These are phyloP conservation scores for Epinephelus moara DNA, from an alignment of 2,113 vertebrate genomes.

Conservation along the genomic window DNA sequence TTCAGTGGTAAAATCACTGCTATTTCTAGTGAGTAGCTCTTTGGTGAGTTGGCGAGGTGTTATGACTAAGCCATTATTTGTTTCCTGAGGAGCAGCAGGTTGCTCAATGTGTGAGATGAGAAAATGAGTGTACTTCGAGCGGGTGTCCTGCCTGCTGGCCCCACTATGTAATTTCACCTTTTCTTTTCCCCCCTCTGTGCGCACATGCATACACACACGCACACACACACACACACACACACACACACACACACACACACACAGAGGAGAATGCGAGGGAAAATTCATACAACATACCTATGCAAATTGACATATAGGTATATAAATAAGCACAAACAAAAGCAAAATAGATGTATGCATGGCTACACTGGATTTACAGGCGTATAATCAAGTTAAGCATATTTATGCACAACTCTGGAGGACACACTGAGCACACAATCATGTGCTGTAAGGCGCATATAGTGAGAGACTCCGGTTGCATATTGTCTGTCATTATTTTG, in stretches of 20 bases:
- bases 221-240: constrained; percentile 1
- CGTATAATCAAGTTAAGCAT: constrained; percentile 22
- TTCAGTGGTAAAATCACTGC: constrained; percentile 67
- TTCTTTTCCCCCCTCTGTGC: neutral
- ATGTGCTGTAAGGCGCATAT: constrained; percentile 22
- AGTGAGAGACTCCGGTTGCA: constrained; percentile 31
- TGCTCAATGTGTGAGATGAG: constrained; percentile 77
- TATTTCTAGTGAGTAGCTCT: constrained; percentile 75
- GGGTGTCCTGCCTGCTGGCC: constrained; percentile 68
- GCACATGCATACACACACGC: neutral
- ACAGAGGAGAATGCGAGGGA: neutral
- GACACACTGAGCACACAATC: constrained; percentile 4
- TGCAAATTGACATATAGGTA: constrained; percentile 31
- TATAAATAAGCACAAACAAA: constrained; percentile 33
- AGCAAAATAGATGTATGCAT: constrained; percentile 14
- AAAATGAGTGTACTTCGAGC: constrained; percentile 76
- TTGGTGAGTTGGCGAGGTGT: constrained; percentile 71
- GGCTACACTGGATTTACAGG: neutral
- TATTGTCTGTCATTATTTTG: constrained; percentile 65
- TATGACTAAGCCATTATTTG: constrained; percentile 80
- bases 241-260: constrained; percentile 1
- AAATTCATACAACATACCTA: constrained; percentile 8
- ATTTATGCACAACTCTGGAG: constrained; percentile 7
- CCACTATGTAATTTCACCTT: constrained; percentile 58
- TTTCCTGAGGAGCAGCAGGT: constrained; percentile 80